Evolutionary conservation across 2,888 invertebrate genomes (phyloP).

Genomic region (Drosophila melanocephala): DNA sequence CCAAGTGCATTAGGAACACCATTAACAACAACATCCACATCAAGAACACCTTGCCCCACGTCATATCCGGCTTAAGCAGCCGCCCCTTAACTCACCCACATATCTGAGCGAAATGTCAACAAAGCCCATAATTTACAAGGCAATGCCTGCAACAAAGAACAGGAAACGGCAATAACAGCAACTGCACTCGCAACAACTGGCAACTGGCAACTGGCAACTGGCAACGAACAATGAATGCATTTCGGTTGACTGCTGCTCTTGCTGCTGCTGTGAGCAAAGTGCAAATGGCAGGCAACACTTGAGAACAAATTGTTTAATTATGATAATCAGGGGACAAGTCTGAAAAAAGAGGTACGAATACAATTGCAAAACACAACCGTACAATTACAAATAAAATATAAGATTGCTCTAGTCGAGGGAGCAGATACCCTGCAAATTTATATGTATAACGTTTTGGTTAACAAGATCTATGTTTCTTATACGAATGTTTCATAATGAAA

Average conservation of each 20-base stretch:
- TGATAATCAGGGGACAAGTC: slow-evolving; percentile 66
- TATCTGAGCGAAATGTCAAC: slow-evolving; percentile 66
- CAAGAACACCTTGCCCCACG: background rate
- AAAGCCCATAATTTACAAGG: slow-evolving; percentile 78
- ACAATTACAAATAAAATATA: background rate
- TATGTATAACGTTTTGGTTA: background rate
- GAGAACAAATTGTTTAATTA: slow-evolving; percentile 76
- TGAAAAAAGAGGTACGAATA: slow-evolving; percentile 1
- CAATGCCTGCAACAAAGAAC: slow-evolving; percentile 73
- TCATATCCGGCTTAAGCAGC: slow-evolving; percentile 24
- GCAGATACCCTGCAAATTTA: background rate
- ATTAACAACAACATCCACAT: background rate
- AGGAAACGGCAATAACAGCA: slow-evolving; percentile 61
- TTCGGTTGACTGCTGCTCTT: slow-evolving; percentile 26
- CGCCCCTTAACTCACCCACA: background rate
- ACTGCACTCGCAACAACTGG: slow-evolving; percentile 33
- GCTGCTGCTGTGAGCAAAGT: slow-evolving; percentile 50
- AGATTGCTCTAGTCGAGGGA: background rate
- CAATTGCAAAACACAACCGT: background rate
- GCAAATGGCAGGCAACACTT: slow-evolving; percentile 71
- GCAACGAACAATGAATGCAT: slow-evolving; percentile 32
- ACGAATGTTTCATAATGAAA: background rate
- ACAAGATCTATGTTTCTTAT: background rate
- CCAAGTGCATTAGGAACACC: slow-evolving; percentile 16
- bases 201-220: slow-evolving; percentile 21